A percentile compares a stretch with the other conserved stretches of the same genome.
Evolutionary conservation across 2,888 invertebrate species (phyloP).

Genomic region (Drosophila planitibia): DNA sequence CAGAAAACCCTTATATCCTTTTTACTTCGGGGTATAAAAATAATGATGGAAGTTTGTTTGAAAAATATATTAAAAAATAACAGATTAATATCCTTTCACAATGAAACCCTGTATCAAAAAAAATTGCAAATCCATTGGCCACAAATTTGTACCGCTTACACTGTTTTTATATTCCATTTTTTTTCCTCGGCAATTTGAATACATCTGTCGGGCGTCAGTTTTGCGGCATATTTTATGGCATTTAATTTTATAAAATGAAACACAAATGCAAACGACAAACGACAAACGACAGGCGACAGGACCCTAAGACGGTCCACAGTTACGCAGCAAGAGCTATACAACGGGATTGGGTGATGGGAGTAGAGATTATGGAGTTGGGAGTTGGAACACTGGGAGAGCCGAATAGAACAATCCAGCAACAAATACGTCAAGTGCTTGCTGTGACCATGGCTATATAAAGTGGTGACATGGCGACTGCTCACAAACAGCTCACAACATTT

Average conservation of each 20-base stretch:
- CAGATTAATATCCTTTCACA: background rate
- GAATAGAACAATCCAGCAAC: background rate
- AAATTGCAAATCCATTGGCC: background rate
- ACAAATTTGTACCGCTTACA: background rate
- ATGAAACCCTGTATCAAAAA: background rate
- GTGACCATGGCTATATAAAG: background rate
- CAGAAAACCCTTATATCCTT: background rate
- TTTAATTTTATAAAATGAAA: constrained; percentile 1
- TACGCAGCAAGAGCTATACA: background rate
- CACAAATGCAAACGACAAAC: constrained; percentile 1
- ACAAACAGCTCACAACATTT: background rate
- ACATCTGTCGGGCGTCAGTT: background rate
- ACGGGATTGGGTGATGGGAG: background rate
- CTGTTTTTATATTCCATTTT: background rate
- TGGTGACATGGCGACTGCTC: background rate
- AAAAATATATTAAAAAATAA: background rate
- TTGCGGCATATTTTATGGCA: background rate
- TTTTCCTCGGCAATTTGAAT: background rate
- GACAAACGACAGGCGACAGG: background rate
- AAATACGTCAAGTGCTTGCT: background rate
- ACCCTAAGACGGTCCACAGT: background rate
- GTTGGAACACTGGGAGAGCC: background rate
- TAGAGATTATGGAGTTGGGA: background rate
- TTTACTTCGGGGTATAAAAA: background rate
- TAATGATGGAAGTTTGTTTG: background rate